Evolutionary conservation across 2,888 invertebrate genomes (phyloP).

Genomic region (Timema cristinae): DNA sequence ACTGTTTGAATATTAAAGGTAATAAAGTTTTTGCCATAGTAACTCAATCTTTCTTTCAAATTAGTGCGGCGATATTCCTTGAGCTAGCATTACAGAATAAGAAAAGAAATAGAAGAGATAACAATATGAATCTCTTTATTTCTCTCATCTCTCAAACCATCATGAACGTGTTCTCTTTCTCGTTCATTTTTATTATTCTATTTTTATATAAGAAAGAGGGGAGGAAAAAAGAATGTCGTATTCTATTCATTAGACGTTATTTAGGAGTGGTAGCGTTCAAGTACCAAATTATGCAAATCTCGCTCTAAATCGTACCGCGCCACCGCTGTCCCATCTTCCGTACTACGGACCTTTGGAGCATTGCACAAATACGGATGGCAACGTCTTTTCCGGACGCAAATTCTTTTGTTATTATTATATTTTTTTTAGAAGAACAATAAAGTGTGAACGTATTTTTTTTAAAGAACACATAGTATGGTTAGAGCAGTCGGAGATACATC

Average conservation of each 20-base stretch:
- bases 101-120: conserved; percentile 20
- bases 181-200: too few species aligned
- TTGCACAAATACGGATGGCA: conserved; percentile 49
- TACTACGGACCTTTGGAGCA: conserved; percentile 33
- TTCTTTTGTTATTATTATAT: conserved; percentile 37
- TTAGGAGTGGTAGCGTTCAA: conserved; percentile 41
- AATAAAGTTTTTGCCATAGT: background rate
- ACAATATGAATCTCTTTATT: conserved; percentile 8
- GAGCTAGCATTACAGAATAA: background rate
- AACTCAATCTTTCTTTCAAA: too few species aligned
- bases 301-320: conserved; percentile 39
- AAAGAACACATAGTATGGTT: background rate
- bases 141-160: too few species aligned
- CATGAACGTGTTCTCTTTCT: too few species aligned
- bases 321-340: conserved; percentile 33
- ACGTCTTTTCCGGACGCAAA: conserved; percentile 48
- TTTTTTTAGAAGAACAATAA: conserved; percentile 22
- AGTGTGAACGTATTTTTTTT: conserved; percentile 22
- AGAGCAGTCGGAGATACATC: background rate
- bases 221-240: conserved; percentile 3
- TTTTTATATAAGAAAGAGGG: too few species aligned
- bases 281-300: conserved; percentile 48
- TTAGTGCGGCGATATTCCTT: background rate
- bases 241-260: conserved; percentile 27
- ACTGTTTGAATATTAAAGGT: background rate